phyloP scores from a whole-genome alignment of 2,888 invertebrate species.

The Stenchaetothrips biformis region DNA sequence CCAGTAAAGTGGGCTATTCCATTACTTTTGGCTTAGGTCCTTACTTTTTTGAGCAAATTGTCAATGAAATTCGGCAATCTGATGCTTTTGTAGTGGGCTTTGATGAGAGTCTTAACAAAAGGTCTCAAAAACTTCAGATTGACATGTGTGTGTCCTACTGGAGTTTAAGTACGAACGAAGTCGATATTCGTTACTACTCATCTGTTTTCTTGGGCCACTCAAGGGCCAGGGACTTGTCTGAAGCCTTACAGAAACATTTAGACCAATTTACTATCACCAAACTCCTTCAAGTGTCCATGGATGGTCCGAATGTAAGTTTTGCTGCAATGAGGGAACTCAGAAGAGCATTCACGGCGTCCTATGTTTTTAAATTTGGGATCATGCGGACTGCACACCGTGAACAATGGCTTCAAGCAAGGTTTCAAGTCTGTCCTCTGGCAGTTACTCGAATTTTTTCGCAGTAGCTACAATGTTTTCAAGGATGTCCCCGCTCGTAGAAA shows the following conservation, averaged over 20 bases:
- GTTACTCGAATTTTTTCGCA: slow-evolving; percentile 37
- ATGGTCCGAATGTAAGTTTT: slow-evolving; percentile 38
- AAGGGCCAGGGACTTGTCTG: slow-evolving; percentile 38
- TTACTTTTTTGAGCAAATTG: background rate
- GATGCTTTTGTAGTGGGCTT: background rate
- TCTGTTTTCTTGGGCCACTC: slow-evolving; percentile 37
- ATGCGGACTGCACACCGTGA: slow-evolving; percentile 41
- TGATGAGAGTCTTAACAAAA: slow-evolving; percentile 3
- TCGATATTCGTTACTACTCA: slow-evolving; percentile 38
- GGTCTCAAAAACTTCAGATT: slow-evolving; percentile 37
- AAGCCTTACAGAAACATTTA: slow-evolving; percentile 33
- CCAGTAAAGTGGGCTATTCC: background rate
- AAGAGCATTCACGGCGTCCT: slow-evolving; percentile 29
- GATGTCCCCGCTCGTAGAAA: slow-evolving; percentile 27
- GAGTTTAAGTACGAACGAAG: slow-evolving; percentile 35
- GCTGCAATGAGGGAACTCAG: slow-evolving; percentile 33
- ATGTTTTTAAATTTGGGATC: slow-evolving; percentile 39
- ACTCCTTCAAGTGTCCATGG: slow-evolving; percentile 37
- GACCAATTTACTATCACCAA: slow-evolving; percentile 33
- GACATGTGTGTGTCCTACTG: slow-evolving; percentile 39
- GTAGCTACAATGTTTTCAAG: slow-evolving; percentile 36
- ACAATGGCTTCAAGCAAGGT: slow-evolving; percentile 41
- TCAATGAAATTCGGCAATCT: background rate
- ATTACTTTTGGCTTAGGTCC: background rate
- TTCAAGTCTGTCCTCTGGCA: slow-evolving; percentile 37